Base-by-base conservation (phyloP, 1,140 invertebrate genomes). In the Spodoptera litura region DNA sequence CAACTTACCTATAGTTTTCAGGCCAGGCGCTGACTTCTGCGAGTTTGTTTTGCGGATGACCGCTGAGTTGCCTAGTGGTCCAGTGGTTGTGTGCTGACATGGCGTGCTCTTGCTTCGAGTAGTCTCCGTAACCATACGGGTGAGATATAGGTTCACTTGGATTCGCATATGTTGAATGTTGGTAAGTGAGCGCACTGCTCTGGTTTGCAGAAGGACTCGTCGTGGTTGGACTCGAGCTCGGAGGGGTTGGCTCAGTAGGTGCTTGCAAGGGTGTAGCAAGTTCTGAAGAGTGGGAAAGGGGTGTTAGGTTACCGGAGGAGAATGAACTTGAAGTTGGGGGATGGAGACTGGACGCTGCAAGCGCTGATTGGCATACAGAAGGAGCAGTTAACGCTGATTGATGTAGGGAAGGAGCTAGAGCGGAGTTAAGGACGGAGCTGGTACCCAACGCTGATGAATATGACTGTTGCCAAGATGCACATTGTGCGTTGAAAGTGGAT, bases 1-100 rank as follows among this genome's bases (percentile, higher is more conserved):
- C 75, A 82, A 82, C 91, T 94, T 83, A 95, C 94, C 94, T 95
- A 90, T 95, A 95, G 89, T 95, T 95, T 89, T 95, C 94, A 74
- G 94, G 89, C 94, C 94, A 95, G 5, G 91, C 87, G 75, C 93
- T 82, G 56, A 95, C 93, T 87, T 95, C 94, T 38, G 91, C 88
- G 38, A 95, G 83, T 81, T 95, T 95, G 84, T 94, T 94, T 79
- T 94, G 93, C 25, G 90, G 83, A 68, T 93, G 92, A 11, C 89
- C 91, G 62, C 88, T 90, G 12, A 92, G 88, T 78, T 91, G 94
- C 79, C 90, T 93, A 51, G 90, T 88, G 15, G 94, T 88, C 93
- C 93, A 94, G 73, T 94, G 93, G 58, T 94, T 93, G 79, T 93
- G 90, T 5, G 92, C 91, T 38, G 91, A 89, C 88, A 93, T 93